Conservation (phyloP, 2,888 invertebrate genomes). For the Drosophila imparisetae region DNA sequence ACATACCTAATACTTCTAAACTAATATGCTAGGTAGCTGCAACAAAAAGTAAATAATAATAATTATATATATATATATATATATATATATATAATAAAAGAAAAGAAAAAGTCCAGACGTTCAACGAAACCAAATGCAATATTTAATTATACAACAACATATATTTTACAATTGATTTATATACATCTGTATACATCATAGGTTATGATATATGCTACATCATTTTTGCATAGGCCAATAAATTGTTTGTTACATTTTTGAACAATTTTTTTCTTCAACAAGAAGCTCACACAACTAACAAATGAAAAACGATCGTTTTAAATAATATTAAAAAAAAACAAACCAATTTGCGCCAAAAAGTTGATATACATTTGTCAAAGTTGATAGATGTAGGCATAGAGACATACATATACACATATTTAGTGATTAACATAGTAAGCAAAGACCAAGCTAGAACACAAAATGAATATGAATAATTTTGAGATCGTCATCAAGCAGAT, state of each 20-base stretch:
- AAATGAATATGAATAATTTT: slow-evolving; percentile 46
- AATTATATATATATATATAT: not conserved
- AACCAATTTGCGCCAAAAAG: slow-evolving; percentile 52
- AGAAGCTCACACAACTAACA: slow-evolving; percentile 53
- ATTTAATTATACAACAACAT: slow-evolving; percentile 73
- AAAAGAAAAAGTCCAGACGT: slow-evolving; percentile 72
- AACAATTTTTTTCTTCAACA: slow-evolving; percentile 58
- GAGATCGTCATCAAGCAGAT: slow-evolving; percentile 30
- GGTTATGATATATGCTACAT: slow-evolving; percentile 62
- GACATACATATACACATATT: slow-evolving; percentile 40
- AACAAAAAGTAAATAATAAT: slow-evolving; percentile 3
- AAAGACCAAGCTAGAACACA: slow-evolving; percentile 62
- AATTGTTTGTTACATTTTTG: slow-evolving; percentile 73
- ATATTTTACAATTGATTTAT: slow-evolving; percentile 72
- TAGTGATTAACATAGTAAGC: slow-evolving; percentile 60
- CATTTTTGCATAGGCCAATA: slow-evolving; percentile 69
- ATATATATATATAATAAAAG: slow-evolving; percentile 6
- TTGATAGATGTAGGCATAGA: slow-evolving; percentile 37
- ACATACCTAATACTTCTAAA: slow-evolving; percentile 46
- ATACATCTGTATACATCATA: slow-evolving; percentile 62
- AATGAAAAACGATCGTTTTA: slow-evolving; percentile 8
- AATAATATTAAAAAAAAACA: slow-evolving; percentile 20
- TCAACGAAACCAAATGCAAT: slow-evolving; percentile 79
- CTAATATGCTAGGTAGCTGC: slow-evolving; percentile 56
- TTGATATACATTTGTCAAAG: slow-evolving; percentile 59